phyloP scores from a whole-genome alignment of 2,888 invertebrate species.

The Thysanoteuthis rhombus region DNA sequence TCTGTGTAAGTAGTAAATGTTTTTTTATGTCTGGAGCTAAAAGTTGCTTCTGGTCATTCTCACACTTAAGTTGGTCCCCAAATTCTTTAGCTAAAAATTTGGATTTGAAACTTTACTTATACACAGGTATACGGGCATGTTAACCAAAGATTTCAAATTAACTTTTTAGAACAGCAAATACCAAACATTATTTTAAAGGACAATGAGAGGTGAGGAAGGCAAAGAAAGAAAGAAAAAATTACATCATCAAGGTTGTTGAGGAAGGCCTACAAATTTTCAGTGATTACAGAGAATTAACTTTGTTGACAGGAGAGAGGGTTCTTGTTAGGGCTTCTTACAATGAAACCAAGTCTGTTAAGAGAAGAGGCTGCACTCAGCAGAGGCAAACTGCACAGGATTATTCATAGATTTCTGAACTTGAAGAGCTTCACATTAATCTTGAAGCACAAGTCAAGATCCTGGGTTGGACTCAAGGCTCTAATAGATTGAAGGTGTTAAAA shows the following conservation, averaged over 20 bases:
- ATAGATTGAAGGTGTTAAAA: not conserved
- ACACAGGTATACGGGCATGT: no score
- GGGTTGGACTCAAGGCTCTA: not conserved
- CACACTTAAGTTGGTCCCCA: no score
- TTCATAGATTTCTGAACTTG: not conserved
- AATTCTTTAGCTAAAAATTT: no score
- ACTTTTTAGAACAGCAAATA: no score
- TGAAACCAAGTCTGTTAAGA: not conserved
- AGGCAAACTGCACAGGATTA: not conserved
- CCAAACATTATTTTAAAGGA: no score
- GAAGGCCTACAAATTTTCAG: not conserved
- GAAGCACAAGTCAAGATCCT: not conserved
- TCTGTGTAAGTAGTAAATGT: no score
- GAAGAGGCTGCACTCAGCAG: not conserved
- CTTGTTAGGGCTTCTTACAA: not conserved
- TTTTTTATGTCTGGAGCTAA: no score
- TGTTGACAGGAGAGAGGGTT: not conserved
- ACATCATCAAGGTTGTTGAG: not conserved
- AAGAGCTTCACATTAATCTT: not conserved
- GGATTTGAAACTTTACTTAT: no score
- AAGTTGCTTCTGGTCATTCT: no score
- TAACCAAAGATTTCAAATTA: no score
- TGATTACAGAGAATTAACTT: not conserved
- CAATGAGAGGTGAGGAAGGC: no score
- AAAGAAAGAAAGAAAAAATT: not conserved